Evolutionary conservation across 2,113 vertebrate genomes (phyloP).

Genomic region (Seriola quinqueradiata): DNA sequence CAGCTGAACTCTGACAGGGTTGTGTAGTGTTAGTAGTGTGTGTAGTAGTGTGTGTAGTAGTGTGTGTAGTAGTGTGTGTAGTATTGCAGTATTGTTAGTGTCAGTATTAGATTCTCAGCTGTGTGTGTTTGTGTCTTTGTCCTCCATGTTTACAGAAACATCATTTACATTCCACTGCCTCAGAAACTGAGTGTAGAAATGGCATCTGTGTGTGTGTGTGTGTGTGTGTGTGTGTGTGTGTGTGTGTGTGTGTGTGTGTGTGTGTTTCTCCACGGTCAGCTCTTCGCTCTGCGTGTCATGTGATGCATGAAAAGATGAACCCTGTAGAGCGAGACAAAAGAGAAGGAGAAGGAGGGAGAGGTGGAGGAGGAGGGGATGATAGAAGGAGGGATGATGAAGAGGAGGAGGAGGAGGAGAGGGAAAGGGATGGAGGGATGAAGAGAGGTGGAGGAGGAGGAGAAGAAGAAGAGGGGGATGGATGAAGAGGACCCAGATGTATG

Average conservation of each 20-base stretch:
- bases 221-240: constrained; percentile 44
- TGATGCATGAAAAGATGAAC: constrained; percentile 71
- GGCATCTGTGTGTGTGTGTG: constrained; percentile 27
- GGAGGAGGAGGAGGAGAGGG: background rate
- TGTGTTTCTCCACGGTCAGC: constrained; percentile 4
- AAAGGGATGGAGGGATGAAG: constrained; percentile 15
- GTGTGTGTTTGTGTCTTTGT: constrained; percentile 36
- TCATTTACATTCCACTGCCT: constrained; percentile 42
- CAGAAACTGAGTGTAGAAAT: constrained; percentile 32
- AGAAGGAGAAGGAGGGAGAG: background rate
- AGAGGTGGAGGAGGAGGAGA: constrained; percentile 16
- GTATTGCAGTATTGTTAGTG: background rate
- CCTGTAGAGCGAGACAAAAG: constrained; percentile 70
- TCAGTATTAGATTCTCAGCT: background rate
- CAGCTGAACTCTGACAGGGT: too few species aligned
- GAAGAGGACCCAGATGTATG: constrained; percentile 79
- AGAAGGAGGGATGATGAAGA: constrained; percentile 4
- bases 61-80: too few species aligned
- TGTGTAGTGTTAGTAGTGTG: too few species aligned
- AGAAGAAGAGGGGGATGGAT: constrained; percentile 11
- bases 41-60: too few species aligned
- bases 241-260: constrained; percentile 18
- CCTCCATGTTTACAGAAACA: constrained; percentile 32
- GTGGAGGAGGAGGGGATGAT: background rate
- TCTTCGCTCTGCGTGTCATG: constrained; percentile 69